These are phyloP conservation scores for Eptesicus fuscus DNA, from an alignment of 2,113 vertebrate genomes.

Conservation along the genomic window DNA sequence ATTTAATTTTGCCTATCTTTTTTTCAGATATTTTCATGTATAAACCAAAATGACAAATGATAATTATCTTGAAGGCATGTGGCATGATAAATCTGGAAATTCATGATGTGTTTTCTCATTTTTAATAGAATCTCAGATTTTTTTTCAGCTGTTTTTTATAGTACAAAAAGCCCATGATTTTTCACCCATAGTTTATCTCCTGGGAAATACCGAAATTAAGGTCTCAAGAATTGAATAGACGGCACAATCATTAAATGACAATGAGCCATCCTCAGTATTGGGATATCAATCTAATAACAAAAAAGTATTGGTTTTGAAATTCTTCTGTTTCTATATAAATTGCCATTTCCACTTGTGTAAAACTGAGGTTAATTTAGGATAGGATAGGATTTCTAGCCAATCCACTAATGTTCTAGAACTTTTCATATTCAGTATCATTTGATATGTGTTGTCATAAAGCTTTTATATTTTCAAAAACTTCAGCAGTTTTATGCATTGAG, in stretches of 20 bases:
- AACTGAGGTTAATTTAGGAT: conserved; percentile 62
- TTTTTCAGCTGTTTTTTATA: not conserved
- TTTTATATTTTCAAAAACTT: conserved; percentile 76
- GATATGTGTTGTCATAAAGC: conserved; percentile 70
- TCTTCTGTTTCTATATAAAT: conserved; percentile 54
- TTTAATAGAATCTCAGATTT: conserved; percentile 54
- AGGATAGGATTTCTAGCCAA: conserved; percentile 37
- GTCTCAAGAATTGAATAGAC: conserved; percentile 41
- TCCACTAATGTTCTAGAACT: conserved; percentile 64
- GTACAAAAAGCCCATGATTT: conserved; percentile 55
- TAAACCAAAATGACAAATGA: conserved; percentile 76
- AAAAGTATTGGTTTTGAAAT: conserved; percentile 58
- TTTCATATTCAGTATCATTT: conserved; percentile 46
- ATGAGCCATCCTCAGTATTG: conserved; percentile 10
- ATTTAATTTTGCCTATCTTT: conserved; percentile 73
- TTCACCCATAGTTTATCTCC: conserved; percentile 52
- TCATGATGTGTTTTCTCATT: conserved; percentile 43
- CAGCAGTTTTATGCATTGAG: conserved; percentile 76
- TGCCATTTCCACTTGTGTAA: conserved; percentile 63
- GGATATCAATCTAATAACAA: not conserved
- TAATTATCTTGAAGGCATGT: conserved; percentile 72
- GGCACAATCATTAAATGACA: not conserved
- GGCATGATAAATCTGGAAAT: conserved; percentile 39
- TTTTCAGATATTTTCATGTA: conserved; percentile 72
- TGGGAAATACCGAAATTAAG: conserved; percentile 24